Conservation (phyloP, 2,797 vertebrate genomes). For the Enteromius unitaeniatus region DNA sequence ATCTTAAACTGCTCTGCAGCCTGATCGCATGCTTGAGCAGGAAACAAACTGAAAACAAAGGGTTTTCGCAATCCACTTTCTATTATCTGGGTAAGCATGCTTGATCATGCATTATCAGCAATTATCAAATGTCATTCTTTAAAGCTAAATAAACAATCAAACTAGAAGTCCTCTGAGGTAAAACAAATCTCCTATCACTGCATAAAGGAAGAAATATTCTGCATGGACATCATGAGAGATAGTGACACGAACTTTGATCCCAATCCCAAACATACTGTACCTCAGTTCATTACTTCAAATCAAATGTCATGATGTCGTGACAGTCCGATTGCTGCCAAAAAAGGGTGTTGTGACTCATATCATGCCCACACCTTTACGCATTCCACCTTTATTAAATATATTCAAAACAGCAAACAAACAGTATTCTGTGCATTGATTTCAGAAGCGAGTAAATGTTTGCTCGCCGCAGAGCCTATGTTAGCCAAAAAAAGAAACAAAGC, state of each 20-base stretch:
- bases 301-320: not conserved
- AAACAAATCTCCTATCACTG: not conserved
- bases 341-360: not conserved
- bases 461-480: not conserved
- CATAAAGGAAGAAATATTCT: too few relatives aligned
- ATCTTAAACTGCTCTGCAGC: not conserved
- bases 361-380: not conserved
- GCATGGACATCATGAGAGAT: not conserved
- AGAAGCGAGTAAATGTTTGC: not conserved
- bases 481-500: not conserved
- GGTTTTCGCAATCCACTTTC: not conserved
- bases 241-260: not conserved
- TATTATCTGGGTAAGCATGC: not conserved
- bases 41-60: not conserved
- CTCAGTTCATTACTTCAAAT: not conserved
- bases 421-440: not conserved
- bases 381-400: conserved; percentile 8
- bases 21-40: not conserved
- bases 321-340: not conserved
- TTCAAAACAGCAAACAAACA: not conserved
- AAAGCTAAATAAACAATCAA: not conserved
- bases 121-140: not conserved
- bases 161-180: not conserved
- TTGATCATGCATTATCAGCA: not conserved
- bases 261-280: not conserved